Evolutionary conservation across 2,797 vertebrate species (phyloP).

Genomic region (Propithecus perrieri): DNA sequence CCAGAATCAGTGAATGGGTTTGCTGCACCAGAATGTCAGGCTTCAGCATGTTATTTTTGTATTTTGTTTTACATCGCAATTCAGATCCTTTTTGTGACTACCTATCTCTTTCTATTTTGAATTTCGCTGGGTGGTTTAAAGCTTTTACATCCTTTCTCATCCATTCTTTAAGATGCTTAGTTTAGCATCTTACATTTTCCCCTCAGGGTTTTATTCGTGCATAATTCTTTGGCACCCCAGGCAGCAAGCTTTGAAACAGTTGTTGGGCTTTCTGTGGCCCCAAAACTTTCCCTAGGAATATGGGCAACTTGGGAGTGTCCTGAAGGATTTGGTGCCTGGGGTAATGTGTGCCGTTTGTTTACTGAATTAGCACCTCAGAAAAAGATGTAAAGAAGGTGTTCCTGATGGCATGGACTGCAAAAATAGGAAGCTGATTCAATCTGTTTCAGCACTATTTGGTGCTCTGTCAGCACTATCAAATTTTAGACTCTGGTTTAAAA

Average conservation of each 20-base stretch:
- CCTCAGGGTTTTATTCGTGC: slow-evolving; percentile 47
- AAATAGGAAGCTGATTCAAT: background rate
- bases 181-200: slow-evolving; percentile 60
- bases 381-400: slow-evolving; percentile 53
- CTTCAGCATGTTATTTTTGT: background rate
- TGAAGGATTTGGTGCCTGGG: slow-evolving; percentile 49
- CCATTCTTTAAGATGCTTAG: slow-evolving; percentile 68
- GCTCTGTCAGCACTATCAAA: background rate
- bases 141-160: slow-evolving; percentile 32
- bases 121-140: slow-evolving; percentile 59
- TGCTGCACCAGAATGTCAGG: background rate
- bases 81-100: slow-evolving; percentile 16
- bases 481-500: slow-evolving; percentile 50
- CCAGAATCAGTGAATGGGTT: background rate
- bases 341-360: slow-evolving; percentile 41
- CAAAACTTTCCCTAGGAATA: slow-evolving; percentile 50
- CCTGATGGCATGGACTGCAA: background rate
- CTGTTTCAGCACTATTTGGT: slow-evolving; percentile 39
- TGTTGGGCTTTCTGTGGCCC: slow-evolving; percentile 53
- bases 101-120: slow-evolving; percentile 48
- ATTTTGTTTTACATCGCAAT: slow-evolving; percentile 28
- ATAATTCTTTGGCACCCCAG: slow-evolving; percentile 64
- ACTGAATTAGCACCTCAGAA: slow-evolving; percentile 69
- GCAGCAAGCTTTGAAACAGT: slow-evolving; percentile 64
- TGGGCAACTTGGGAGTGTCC: slow-evolving; percentile 55